Evolutionary conservation across 2,797 vertebrate genomes (phyloP).

Genomic region (Pantherophis alleghaniensis): DNA sequence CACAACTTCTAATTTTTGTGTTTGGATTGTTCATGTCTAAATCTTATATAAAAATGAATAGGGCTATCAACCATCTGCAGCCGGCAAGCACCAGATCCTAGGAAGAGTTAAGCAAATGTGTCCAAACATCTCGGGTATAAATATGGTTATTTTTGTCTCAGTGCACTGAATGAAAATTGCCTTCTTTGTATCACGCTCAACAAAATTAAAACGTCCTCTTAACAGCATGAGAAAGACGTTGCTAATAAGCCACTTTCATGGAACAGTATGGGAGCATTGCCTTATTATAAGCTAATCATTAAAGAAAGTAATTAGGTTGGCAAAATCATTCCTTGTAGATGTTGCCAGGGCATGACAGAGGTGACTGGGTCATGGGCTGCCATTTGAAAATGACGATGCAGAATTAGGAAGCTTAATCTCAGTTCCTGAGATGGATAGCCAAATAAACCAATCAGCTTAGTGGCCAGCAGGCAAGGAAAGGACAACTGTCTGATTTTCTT

Average conservation of each 20-base stretch:
- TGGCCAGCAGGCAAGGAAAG: background rate
- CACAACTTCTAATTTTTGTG: background rate
- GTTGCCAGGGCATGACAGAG: background rate
- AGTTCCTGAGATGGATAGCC: background rate
- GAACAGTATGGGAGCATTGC: constrained; percentile 43
- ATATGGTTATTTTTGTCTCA: constrained; percentile 28
- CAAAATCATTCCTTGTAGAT: constrained; percentile 6
- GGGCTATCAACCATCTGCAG: constrained; percentile 36
- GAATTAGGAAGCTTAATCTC: constrained; percentile 7
- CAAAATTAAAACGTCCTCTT: constrained; percentile 43
- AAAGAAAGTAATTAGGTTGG: constrained; percentile 16
- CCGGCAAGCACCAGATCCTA: constrained; percentile 32
- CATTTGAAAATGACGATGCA: background rate
- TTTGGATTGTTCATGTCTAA: constrained; percentile 11
- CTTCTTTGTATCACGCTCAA: constrained; percentile 38
- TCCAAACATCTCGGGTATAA: constrained; percentile 38
- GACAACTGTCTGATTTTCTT: background rate
- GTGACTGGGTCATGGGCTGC: background rate
- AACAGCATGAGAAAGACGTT: constrained; percentile 33
- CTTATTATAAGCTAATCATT: constrained; percentile 37
- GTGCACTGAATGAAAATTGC: constrained; percentile 52
- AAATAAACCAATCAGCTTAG: background rate
- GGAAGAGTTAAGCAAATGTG: constrained; percentile 26
- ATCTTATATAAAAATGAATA: constrained; percentile 18
- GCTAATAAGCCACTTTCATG: constrained; percentile 24